A percentile compares a stretch with the other conserved stretches of the same genome.
These are phyloP conservation scores for Napeogenes sylphis DNA, from an alignment of 2,888 invertebrate species.

Conservation along the genomic window DNA sequence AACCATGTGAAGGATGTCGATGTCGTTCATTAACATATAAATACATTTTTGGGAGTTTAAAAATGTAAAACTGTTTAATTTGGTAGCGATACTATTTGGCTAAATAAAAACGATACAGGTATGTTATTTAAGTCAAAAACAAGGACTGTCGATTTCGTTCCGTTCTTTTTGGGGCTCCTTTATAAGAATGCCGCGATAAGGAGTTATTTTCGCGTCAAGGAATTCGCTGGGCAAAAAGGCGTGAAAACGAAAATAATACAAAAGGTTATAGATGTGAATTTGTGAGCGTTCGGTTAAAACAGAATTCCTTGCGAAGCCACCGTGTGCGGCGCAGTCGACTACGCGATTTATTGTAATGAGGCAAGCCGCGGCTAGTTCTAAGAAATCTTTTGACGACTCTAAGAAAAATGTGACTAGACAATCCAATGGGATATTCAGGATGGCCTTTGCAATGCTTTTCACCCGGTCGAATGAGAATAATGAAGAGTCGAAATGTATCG, in stretches of 20 bases:
- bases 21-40: no score
- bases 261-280: slow-evolving; percentile 75
- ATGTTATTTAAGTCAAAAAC: slow-evolving; percentile 64
- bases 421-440: slow-evolving; percentile 31
- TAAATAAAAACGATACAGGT: slow-evolving; percentile 56
- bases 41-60: no score
- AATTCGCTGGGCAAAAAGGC: slow-evolving; percentile 74
- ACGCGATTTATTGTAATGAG: slow-evolving; percentile 74
- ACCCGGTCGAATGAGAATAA: slow-evolving; percentile 1
- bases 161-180: slow-evolving; percentile 69
- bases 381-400: slow-evolving; percentile 66
- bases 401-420: slow-evolving; percentile 55
- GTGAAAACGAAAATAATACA: slow-evolving; percentile 77
- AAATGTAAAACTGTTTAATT: slow-evolving; percentile 14
- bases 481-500: neutral
- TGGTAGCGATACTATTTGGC: slow-evolving; percentile 49
- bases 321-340: slow-evolving; percentile 76
- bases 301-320: slow-evolving; percentile 74
- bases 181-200: slow-evolving; percentile 75
- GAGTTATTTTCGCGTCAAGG: slow-evolving; percentile 75
- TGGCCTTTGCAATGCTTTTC: slow-evolving; percentile 12
- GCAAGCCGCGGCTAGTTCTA: slow-evolving; percentile 59
- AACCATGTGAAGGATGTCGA: no score
- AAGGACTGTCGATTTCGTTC: slow-evolving; percentile 57
- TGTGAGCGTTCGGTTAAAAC: slow-evolving; percentile 77